phyloP scores from a whole-genome alignment of 2,888 invertebrate species.

The Onchidella celtica region DNA sequence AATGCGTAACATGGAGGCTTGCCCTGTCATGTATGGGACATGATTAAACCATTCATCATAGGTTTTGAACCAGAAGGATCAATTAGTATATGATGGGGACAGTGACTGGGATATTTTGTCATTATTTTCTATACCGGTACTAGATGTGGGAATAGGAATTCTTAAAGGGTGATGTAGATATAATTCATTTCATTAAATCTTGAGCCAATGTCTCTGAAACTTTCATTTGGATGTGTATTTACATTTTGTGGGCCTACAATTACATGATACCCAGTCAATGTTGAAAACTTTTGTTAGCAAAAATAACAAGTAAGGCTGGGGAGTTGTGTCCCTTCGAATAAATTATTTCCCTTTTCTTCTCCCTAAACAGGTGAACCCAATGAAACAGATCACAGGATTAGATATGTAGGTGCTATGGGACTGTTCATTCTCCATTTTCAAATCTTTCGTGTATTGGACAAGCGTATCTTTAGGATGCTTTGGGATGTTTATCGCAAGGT shows the following conservation, averaged over 20 bases:
- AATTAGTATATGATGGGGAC: not conserved
- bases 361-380: constrained; percentile 77
- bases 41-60: constrained; percentile 35
- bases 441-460: constrained; percentile 88
- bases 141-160: too few relatives aligned
- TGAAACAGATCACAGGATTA: constrained; percentile 77
- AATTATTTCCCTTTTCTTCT: not conserved
- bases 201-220: too few relatives aligned
- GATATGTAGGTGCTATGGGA: constrained; percentile 79
- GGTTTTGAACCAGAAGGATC: constrained; percentile 50
- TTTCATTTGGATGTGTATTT: too few relatives aligned
- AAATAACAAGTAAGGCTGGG: too few relatives aligned
- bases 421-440: constrained; percentile 80
- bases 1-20: constrained; percentile 31
- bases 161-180: too few relatives aligned
- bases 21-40: constrained; percentile 36
- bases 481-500: constrained; percentile 90
- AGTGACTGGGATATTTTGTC: too few relatives aligned
- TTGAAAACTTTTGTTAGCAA: too few relatives aligned
- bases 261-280: too few relatives aligned
- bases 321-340: not conserved
- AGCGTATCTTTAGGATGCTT: constrained; percentile 87
- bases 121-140: too few relatives aligned
- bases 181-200: too few relatives aligned
- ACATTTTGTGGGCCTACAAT: too few relatives aligned